Conservation (phyloP, 2,113 vertebrate genomes). For the Embiotoca jacksoni region DNA sequence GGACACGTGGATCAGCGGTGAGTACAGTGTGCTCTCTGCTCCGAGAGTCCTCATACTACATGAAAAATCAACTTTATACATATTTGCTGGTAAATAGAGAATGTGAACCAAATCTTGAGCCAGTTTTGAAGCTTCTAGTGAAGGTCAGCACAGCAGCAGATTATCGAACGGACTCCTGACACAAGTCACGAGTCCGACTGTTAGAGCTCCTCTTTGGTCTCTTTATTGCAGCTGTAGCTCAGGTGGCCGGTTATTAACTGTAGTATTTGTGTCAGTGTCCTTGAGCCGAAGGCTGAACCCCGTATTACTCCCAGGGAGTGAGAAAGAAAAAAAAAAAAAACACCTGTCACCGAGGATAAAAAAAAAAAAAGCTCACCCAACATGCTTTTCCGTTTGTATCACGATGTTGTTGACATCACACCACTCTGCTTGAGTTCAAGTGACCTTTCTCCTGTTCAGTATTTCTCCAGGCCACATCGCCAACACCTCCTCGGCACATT, state of each 20-base stretch:
- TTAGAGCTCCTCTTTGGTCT: background rate
- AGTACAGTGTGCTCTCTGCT: background rate
- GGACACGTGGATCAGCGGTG: conserved; percentile 92
- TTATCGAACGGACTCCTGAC: no score
- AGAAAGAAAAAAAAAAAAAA: no score
- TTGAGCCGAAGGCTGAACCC: background rate
- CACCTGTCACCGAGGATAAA: background rate
- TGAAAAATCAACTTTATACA: no score
- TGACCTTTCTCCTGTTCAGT: conserved; percentile 36
- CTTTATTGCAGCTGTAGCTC: background rate
- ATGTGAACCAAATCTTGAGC: no score
- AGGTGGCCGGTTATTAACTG: background rate
- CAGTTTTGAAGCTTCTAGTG: no score
- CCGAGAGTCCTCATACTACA: no score
- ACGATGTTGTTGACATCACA: background rate
- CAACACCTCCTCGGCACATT: conserved; percentile 29
- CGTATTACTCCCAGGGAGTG: background rate
- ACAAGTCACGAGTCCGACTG: background rate
- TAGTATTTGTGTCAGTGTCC: conserved; percentile 6
- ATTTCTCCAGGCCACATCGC: conserved; percentile 2
- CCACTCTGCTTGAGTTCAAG: conserved; percentile 2
- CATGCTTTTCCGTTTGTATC: background rate
- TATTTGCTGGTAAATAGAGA: no score
- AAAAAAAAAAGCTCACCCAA: background rate
- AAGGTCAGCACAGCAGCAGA: no score